These are phyloP conservation scores for Drosophila austrosaltans DNA, from an alignment of 2,888 invertebrate genomes.

Conservation along the genomic window DNA sequence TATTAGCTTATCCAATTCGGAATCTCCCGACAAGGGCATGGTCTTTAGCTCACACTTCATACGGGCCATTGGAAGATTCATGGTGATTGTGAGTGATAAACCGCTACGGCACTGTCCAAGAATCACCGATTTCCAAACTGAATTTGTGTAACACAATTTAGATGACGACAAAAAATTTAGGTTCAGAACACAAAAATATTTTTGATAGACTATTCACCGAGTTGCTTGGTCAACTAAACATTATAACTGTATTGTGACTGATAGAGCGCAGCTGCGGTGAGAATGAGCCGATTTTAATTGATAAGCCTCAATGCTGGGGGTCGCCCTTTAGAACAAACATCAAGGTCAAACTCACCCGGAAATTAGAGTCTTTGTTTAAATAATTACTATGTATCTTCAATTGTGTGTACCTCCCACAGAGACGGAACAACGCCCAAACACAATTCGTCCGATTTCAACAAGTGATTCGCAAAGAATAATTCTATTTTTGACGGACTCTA, in stretches of 20 bases:
- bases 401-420: background rate
- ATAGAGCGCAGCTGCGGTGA: conserved; percentile 10
- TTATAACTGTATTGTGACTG: background rate
- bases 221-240: conserved; percentile 12
- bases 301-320: conserved; percentile 26
- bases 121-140: conserved; percentile 22
- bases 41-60: conserved; percentile 53
- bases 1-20: conserved; percentile 87
- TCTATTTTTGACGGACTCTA: background rate
- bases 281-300: conserved; percentile 14
- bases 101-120: conserved; percentile 19
- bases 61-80: conserved; percentile 44
- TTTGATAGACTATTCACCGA: conserved; percentile 37
- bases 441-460: background rate
- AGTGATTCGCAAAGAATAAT: background rate
- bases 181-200: conserved; percentile 16
- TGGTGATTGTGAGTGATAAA: conserved; percentile 19
- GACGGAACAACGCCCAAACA: background rate
- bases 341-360: conserved; percentile 19
- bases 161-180: conserved; percentile 13
- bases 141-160: conserved; percentile 7
- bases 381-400: background rate
- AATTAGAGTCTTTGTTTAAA: background rate
- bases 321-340: conserved; percentile 12
- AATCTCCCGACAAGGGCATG: conserved; percentile 57